Percentiles rank a stretch among this genome's conserved stretches.
These are phyloP conservation scores for Lindbergichthys nudifrons DNA, from an alignment of 2,797 vertebrate genomes.

Conservation along the genomic window DNA sequence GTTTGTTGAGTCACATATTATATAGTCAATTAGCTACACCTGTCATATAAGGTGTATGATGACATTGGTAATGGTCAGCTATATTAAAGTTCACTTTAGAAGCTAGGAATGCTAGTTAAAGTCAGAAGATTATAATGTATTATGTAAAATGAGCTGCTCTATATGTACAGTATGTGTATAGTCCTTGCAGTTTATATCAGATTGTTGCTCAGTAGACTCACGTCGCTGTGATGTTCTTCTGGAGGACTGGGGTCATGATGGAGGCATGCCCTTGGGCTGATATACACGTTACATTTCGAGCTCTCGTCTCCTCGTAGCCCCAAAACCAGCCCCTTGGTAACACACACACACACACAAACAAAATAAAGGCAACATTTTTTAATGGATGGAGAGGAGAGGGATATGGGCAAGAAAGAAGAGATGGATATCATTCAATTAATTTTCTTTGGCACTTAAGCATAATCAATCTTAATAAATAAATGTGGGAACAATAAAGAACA, in stretches of 20 bases:
- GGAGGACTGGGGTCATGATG: slow-evolving; percentile 89
- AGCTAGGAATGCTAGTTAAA: neutral
- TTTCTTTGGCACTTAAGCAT: no score
- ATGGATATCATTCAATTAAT: neutral
- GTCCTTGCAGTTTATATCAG: neutral
- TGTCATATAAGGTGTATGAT: neutral
- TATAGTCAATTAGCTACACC: neutral
- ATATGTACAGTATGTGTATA: neutral
- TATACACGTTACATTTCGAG: slow-evolving; percentile 89
- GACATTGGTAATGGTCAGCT: neutral
- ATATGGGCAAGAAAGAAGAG: neutral
- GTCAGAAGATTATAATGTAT: neutral
- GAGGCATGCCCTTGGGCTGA: slow-evolving; percentile 98
- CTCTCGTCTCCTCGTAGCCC: slow-evolving; percentile 95
- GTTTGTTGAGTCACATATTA: neutral
- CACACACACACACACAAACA: slow-evolving; percentile 15
- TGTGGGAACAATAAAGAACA: no score
- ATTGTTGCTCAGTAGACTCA: slow-evolving; percentile 75
- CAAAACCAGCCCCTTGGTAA: slow-evolving; percentile 96
- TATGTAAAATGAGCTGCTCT: neutral
- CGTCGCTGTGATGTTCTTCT: slow-evolving; percentile 91
- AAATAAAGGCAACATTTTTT: slow-evolving; percentile 3
- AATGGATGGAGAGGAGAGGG: slow-evolving; percentile 1
- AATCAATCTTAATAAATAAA: no score
- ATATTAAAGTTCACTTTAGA: neutral